phyloP scores from a whole-genome alignment of 2,888 invertebrate species.

The Nyleta sp. region DNA sequence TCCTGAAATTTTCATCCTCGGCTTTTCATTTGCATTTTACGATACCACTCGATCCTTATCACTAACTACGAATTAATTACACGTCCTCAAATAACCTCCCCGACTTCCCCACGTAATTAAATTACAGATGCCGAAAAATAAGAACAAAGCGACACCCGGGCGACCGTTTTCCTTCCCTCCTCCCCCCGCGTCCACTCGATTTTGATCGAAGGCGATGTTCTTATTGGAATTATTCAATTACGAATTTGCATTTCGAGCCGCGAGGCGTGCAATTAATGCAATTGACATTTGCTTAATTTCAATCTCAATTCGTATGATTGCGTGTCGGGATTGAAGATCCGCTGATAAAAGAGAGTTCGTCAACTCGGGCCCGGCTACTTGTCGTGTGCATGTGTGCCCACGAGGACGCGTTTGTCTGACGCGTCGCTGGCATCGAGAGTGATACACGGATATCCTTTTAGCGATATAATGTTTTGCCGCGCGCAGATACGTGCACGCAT shows the following conservation, averaged over 20 bases:
- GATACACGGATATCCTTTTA: conserved; percentile 76
- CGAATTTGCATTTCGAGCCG: conserved; percentile 29
- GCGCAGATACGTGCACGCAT: conserved; percentile 45
- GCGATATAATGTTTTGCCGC: conserved; percentile 66
- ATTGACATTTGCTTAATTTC: conserved; percentile 54
- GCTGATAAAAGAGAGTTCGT: conserved; percentile 47
- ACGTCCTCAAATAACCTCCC: not conserved
- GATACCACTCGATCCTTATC: conserved; percentile 2
- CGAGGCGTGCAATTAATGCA: conserved; percentile 39
- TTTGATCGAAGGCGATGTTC: conserved; percentile 12
- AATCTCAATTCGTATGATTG: conserved; percentile 52
- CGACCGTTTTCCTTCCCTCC: not conserved
- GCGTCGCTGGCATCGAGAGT: conserved; percentile 65
- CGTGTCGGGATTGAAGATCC: conserved; percentile 48
- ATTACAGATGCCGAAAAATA: not conserved
- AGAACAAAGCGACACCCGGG: not conserved
- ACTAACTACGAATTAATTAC: conserved; percentile 2
- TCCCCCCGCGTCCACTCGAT: not conserved
- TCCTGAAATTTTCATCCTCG: too few relatives aligned
- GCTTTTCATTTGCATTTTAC: too few relatives aligned
- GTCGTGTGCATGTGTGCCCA: conserved; percentile 26
- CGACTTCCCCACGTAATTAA: conserved; percentile 2
- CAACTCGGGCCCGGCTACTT: conserved; percentile 43
- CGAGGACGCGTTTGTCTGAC: conserved; percentile 60
- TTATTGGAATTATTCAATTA: conserved; percentile 42